These are phyloP conservation scores for Glyptemys insculpta DNA, from an alignment of 2,797 vertebrate genomes.

Conservation along the genomic window DNA sequence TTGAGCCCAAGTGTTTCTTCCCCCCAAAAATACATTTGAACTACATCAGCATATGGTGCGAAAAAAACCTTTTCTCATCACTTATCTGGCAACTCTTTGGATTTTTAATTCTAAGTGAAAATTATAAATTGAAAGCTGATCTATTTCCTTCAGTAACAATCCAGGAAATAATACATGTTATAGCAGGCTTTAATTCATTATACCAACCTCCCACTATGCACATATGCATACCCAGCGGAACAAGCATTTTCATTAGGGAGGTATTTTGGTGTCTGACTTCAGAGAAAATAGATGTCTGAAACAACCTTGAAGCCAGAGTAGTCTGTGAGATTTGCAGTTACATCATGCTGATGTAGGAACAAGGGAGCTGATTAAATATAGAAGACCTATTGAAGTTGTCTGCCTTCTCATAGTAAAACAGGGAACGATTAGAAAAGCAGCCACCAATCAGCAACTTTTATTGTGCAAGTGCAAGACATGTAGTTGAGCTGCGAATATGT, in stretches of 20 bases:
- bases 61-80: not conserved
- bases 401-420: not conserved
- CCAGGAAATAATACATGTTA: not conserved
- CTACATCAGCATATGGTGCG: not conserved
- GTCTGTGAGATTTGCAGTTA: rapidly evolving
- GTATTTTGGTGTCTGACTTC: rapidly evolving
- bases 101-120: not conserved
- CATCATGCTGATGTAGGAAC: not conserved
- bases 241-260: not conserved
- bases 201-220: not conserved
- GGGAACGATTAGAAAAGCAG: rapidly evolving
- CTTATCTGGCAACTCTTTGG: not conserved
- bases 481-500: rapidly evolving
- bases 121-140: not conserved
- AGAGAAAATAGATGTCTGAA: not conserved
- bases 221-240: rapidly evolving
- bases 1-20: not conserved
- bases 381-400: not conserved
- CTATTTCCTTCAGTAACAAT: not conserved
- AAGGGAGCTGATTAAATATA: not conserved
- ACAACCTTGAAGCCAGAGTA: not conserved
- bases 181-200: not conserved
- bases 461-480: rapidly evolving
- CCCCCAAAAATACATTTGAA: not conserved
- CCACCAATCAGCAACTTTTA: rapidly evolving